phyloP scores from a whole-genome alignment of 2,113 vertebrate genomes.

The Herpetotheres cachinnans region DNA sequence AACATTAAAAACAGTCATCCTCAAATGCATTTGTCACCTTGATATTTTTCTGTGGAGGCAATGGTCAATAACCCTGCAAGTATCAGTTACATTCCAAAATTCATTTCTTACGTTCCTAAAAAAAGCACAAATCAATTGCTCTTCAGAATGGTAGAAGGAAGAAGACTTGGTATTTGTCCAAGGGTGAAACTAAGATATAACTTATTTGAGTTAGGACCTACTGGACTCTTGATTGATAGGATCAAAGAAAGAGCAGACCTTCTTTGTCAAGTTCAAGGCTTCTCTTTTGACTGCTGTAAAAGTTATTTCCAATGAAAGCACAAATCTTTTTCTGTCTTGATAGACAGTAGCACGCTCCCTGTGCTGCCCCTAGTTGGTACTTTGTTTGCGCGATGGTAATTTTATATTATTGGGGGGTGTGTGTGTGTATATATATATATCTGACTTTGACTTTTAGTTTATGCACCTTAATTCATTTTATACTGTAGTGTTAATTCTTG shows the following conservation, averaged over 20 bases:
- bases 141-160: not conserved
- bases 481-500: not conserved
- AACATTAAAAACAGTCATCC: not conserved
- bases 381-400: not conserved
- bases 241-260: not conserved
- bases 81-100: not conserved
- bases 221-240: not conserved
- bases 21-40: not conserved
- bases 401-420: not conserved
- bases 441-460: not conserved
- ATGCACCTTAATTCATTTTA: constrained; percentile 21
- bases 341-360: not conserved
- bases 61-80: not conserved
- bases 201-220: not conserved
- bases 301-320: not conserved
- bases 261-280: not conserved
- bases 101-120: not conserved
- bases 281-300: not conserved
- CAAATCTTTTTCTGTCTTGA: not conserved
- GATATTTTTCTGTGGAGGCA: not conserved
- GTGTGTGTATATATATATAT: too few relatives aligned
- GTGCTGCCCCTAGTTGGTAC: not conserved
- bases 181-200: not conserved
- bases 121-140: not conserved
- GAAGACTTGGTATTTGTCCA: not conserved